phyloP scores from a whole-genome alignment of 2,797 vertebrate genomes.

The Tokudaia muenninki region DNA sequence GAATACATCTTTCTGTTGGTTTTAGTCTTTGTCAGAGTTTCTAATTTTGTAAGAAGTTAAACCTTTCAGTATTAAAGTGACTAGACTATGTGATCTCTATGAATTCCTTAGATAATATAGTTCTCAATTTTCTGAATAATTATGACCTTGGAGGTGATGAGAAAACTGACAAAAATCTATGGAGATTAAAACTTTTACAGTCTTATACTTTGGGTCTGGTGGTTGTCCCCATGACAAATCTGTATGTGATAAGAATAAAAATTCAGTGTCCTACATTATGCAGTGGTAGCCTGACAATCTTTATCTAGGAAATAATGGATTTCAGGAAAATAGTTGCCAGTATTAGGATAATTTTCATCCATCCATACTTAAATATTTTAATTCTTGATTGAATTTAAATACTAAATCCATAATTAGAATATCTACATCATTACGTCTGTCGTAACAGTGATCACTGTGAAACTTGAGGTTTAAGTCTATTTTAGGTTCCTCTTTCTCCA shows the following conservation, averaged over 20 bases:
- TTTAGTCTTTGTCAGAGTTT: conserved; percentile 77
- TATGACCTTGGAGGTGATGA: conserved; percentile 71
- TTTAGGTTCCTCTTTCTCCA: not conserved
- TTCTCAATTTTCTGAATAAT: conserved; percentile 72
- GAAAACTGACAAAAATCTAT: conserved; percentile 50
- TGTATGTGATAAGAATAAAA: not conserved
- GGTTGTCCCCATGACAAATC: not conserved
- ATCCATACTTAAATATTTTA: not conserved
- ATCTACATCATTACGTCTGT: not conserved
- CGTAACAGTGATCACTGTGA: not conserved
- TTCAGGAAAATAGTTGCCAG: not conserved
- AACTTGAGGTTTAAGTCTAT: not conserved
- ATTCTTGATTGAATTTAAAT: not conserved
- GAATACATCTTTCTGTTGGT: conserved; percentile 66
- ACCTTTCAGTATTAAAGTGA: conserved; percentile 72
- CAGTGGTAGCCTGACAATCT: not conserved
- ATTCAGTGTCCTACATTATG: conserved; percentile 30
- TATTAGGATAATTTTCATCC: not conserved
- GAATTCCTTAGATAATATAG: conserved; percentile 59
- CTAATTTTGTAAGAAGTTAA: conserved; percentile 76
- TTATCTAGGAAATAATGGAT: not conserved
- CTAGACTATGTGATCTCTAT: conserved; percentile 58
- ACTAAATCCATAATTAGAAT: not conserved
- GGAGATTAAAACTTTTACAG: conserved; percentile 55
- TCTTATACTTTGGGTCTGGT: conserved; percentile 17